Base-by-base conservation (phyloP, 2,888 invertebrate genomes). In the Melieria omissa region DNA sequence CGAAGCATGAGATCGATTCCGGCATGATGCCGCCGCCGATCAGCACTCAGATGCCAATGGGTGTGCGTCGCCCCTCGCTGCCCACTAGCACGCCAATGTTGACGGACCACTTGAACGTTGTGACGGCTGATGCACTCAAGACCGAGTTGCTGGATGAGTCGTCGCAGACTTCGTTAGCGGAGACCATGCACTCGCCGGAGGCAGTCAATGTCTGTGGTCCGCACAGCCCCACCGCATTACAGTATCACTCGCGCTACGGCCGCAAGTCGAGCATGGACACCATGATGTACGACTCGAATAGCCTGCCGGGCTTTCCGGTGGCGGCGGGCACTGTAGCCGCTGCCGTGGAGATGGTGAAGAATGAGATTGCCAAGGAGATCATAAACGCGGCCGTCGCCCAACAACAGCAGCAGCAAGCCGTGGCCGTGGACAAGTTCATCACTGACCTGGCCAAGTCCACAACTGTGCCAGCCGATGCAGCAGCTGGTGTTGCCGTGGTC, bases 91-190 rank as follows among this genome's bases (percentile, higher is more conserved):
- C 83, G 8, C 79, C 84, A n/a, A 82, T 86, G 82, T 81, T 86
- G 9, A 82, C 83, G 8, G 82, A 84, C 64, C 66, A 83, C 6
- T 80, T 72, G 65, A 78, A 78, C 6, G 80, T 81, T 52, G 81
- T 79, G 14, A 74, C 90, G 4, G 89, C 89, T 2, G 81, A 89
- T 72, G 89, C 88, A 10, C 87, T 92, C 61, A 93, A 93, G 85
- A 91, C 91, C 62, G 91, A 93, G 87, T 88, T 92, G 62, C 84
- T 91, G 54, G 94, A 94, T 83, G 94, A 94, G 75, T 90, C 89
- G 77, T 93, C 93, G 81, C 92, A 93, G 84, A 83, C 82, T 72
- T 83, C 86, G 4, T 68, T 84, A 6, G 80, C 78, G 3, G 83
- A 84, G 0, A 72, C 82, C 81, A 78, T 83, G 42, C 82, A 82